Evolutionary conservation across 2,888 invertebrate genomes (phyloP), one percentile per base, ranked within the genome.

Genomic region (Cataglyphis cursor): DNA sequence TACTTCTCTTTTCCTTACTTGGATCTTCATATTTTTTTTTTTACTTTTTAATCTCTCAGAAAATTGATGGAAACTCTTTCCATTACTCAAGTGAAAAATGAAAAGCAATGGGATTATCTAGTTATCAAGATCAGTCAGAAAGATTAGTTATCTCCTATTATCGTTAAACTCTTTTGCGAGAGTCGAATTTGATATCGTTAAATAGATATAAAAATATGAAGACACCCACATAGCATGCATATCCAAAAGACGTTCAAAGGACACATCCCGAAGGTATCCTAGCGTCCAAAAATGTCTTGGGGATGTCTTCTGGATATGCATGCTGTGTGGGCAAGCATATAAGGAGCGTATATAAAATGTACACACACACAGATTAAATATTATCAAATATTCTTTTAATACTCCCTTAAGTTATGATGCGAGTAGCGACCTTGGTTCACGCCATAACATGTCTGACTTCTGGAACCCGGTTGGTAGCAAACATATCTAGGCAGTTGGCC

Each of bases 401-500:
- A 76, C 15, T 65, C 21, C 4, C 18, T 12, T 44, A 44, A 24
- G 35, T 41, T 44, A 31, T 41, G 62, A 12, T 62, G 10, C 8
- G 66, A 65, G 38, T 28, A 35, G 78, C 72, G 72, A 72, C 59
- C 72, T 61, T 80, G 78, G 59, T 59, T 72, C 41, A 51, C 68
- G 65, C 59, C 82, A 73, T 76, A 66, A 75, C 82, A 81, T 75
- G 83, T 66, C 82, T 68, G 86, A 82, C 84, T 89, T 51, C 85
- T 85, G 78, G 85, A 86, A 87, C 83, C 87, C 65, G 81, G 89
- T 72, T 84, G 87, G 87, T 89, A 84, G 87, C 87, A 85, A 85
- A 85, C 86, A 85, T 86, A 89, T 90, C 89, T 87, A 66, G 85
- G 82, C 78, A 82, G 86, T 85, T 88, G 88, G 89, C 84, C 76